Evolutionary conservation across 2,113 vertebrate genomes (phyloP), one percentile per base, ranked within the genome.

Genomic region (Peromyscus leucopus): DNA sequence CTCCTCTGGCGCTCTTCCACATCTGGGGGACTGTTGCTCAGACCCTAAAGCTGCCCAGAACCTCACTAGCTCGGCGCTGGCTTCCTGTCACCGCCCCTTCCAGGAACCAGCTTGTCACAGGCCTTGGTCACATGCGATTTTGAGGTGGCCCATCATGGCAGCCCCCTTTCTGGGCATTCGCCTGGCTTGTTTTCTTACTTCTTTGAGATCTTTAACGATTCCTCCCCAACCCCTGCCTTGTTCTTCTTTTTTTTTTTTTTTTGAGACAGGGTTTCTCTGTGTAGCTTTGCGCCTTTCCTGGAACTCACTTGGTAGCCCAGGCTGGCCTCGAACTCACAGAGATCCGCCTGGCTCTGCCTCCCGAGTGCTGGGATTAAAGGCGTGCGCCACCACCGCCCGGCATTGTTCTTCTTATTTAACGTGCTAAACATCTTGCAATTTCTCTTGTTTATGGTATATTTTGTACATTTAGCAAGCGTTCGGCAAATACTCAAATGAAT

Each of bases 331-430:
- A n/a, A n/a, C n/a, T n/a, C n/a, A n/a, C n/a, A n/a, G n/a, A n/a
- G n/a, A n/a, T n/a, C n/a, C n/a, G n/a, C n/a, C n/a, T n/a, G n/a
- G n/a, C n/a, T n/a, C n/a, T n/a, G n/a, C n/a, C n/a, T n/a, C n/a
- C n/a, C n/a, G n/a, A n/a, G n/a, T n/a, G n/a, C n/a, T n/a, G n/a
- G n/a, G n/a, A n/a, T n/a, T n/a, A n/a, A n/a, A n/a, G n/a, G n/a
- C n/a, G n/a, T n/a, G n/a, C n/a, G n/a, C n/a, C n/a, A n/a, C n/a
- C n/a, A n/a, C n/a, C n/a, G n/a, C n/a, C n/a, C n/a, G n/a, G n/a
- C n/a, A n/a, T 95, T 89, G 78, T 89, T 83, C 75, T 46, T 88
- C 28, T 74, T 95, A 84, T 59, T 76, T 61, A 83, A 93, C 15
- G 55, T 65, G 84, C 78, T 90, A 95, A 88, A 46, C 76, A 79